A percentile compares a stretch with the other conserved stretches of the same genome.
Conservation (phyloP, 1,140 invertebrate species). For the Drosophila kohkoa region DNA sequence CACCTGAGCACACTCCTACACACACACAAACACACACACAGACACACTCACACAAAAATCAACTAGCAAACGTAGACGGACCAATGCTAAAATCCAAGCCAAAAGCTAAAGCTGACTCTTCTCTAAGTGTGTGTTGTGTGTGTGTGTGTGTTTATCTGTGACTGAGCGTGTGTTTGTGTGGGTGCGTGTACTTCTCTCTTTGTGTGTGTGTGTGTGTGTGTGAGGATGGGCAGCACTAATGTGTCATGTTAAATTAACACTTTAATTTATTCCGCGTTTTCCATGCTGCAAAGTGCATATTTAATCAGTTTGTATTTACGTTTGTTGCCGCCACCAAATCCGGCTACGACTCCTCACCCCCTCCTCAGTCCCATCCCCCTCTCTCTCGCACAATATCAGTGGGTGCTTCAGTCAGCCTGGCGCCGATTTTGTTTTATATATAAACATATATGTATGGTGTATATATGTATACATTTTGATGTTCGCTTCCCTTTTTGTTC, state of each 20-base stretch:
- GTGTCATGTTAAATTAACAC: slow-evolving; percentile 84
- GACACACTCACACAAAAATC: slow-evolving; percentile 37
- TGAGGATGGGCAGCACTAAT: slow-evolving; percentile 71
- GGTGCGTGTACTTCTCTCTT: not conserved
- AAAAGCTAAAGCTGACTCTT: slow-evolving; percentile 56
- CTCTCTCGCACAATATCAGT: slow-evolving; percentile 2
- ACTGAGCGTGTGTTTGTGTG: not conserved
- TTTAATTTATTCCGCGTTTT: slow-evolving; percentile 84
- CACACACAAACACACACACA: slow-evolving; percentile 35
- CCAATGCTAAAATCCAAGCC: slow-evolving; percentile 48
- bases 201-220: slow-evolving; percentile 32
- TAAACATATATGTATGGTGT: slow-evolving; percentile 6
- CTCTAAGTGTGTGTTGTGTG: slow-evolving; percentile 30
- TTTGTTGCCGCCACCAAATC: slow-evolving; percentile 55
- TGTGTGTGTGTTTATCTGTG: slow-evolving; percentile 21
- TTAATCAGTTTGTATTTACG: slow-evolving; percentile 83
- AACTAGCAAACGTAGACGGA: slow-evolving; percentile 24
- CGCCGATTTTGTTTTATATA: slow-evolving; percentile 23
- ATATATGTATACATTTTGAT: slow-evolving; percentile 20
- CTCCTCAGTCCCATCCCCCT: not conserved
- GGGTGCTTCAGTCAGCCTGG: slow-evolving; percentile 16
- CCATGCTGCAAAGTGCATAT: slow-evolving; percentile 82
- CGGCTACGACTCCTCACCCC: slow-evolving; percentile 12
- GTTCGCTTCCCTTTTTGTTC: slow-evolving; percentile 8
- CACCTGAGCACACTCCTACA: not conserved